phyloP scores from a whole-genome alignment of 2,888 invertebrate genomes.

The Iselma pallidipennis region DNA sequence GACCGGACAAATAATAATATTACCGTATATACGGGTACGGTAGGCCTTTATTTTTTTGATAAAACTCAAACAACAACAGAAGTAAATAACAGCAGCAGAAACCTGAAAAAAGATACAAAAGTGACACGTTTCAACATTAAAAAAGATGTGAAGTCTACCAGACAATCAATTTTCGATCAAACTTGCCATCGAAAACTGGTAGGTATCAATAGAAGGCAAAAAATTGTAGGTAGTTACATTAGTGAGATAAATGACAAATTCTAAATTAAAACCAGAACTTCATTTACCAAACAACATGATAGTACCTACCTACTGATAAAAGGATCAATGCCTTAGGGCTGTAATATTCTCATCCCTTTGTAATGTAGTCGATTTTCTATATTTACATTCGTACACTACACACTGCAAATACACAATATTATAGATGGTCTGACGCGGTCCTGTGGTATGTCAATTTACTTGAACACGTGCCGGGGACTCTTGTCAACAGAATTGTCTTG shows the following conservation, averaged over 20 bases:
- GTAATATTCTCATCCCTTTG: not conserved
- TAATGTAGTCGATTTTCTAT: not conserved
- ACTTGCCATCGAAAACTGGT: no score
- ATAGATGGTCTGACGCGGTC: not conserved
- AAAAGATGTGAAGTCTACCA: no score
- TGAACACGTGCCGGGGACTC: not conserved
- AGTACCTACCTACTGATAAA: not conserved
- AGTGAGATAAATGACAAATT: no score
- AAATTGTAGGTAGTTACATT: no score
- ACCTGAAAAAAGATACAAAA: not conserved
- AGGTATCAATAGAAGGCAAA: no score
- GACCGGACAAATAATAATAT: constrained; percentile 49
- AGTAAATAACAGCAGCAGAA: constrained; percentile 2
- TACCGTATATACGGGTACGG: constrained; percentile 33
- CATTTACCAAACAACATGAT: not conserved
- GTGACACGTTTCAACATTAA: no score
- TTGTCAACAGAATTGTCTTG: not conserved
- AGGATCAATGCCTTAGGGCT: not conserved
- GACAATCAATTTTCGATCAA: no score
- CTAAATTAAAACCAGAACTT: not conserved
- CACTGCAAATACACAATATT: not conserved
- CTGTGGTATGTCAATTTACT: not conserved
- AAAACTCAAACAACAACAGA: constrained; percentile 10
- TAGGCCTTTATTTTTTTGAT: not conserved
- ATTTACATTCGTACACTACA: not conserved